phyloP scores from a whole-genome alignment of 2,113 vertebrate species.

The Capreolus pygargus region DNA sequence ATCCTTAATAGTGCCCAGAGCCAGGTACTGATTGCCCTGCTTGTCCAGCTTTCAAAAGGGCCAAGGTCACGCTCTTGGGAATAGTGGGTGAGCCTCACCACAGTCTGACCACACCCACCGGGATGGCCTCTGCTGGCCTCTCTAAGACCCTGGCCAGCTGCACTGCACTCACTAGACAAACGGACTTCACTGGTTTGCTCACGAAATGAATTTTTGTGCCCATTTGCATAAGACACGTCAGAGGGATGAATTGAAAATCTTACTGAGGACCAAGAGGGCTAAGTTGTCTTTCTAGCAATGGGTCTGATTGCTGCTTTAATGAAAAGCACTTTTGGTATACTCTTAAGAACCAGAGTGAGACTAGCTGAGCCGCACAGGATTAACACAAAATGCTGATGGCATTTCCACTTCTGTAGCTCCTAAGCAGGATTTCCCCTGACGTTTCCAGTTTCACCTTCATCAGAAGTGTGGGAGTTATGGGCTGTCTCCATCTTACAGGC shows the following conservation, averaged over 20 bases:
- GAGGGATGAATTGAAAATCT: neutral
- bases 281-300: neutral
- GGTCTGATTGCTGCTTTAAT: neutral
- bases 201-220: neutral
- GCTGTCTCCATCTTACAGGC: neutral
- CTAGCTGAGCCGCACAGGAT: neutral
- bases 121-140: neutral
- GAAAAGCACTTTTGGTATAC: neutral
- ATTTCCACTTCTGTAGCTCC: no score
- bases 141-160: neutral
- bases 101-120: fast-evolving
- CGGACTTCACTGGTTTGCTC: neutral
- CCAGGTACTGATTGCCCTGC: no score
- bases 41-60: neutral
- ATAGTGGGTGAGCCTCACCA: neutral
- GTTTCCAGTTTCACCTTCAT: neutral
- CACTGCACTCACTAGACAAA: neutral
- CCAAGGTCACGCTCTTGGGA: neutral
- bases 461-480: neutral
- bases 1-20: neutral
- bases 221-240: neutral
- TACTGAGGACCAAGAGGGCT: neutral
- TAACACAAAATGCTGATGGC: neutral
- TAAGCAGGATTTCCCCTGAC: no score
- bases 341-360: neutral